Conservation (phyloP, 2,888 invertebrate genomes). For the Sphecodes monilicornis region DNA sequence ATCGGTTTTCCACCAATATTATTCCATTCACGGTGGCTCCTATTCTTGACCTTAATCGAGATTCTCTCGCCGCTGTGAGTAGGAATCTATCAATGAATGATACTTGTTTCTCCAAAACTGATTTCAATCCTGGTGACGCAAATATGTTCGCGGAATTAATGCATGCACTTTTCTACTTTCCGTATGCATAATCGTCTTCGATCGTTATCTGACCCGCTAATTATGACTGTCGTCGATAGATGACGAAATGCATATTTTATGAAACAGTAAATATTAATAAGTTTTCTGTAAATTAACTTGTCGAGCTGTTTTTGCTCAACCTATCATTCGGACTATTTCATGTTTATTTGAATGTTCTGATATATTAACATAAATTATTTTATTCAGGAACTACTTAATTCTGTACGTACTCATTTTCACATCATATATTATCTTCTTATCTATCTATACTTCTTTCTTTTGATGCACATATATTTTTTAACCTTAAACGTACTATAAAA, state of each 20-base stretch:
- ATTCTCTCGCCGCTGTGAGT: conserved; percentile 79
- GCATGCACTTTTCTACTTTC: background rate
- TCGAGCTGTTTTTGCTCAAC: background rate
- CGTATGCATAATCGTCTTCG: background rate
- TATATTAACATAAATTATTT: too few relatives aligned
- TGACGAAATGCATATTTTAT: background rate
- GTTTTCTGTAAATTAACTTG: too few relatives aligned
- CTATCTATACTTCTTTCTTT: too few relatives aligned
- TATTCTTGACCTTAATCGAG: conserved; percentile 84
- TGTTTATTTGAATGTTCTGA: background rate
- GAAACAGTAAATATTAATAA: background rate
- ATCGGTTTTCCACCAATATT: conserved; percentile 68
- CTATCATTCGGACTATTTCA: background rate
- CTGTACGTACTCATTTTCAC: too few relatives aligned
- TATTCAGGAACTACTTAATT: too few relatives aligned
- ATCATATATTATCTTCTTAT: too few relatives aligned
- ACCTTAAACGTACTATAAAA: too few relatives aligned
- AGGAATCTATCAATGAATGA: conserved; percentile 51
- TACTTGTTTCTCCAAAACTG: conserved; percentile 42
- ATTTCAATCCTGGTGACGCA: conserved; percentile 26
- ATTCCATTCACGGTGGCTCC: conserved; percentile 85
- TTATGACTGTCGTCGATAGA: background rate
- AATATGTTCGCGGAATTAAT: conserved; percentile 15
- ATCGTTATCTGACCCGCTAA: background rate
- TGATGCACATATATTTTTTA: too few relatives aligned